Base-by-base conservation (phyloP, 92 coral and sea anemone species). In the Palythoa grandiflora region DNA sequence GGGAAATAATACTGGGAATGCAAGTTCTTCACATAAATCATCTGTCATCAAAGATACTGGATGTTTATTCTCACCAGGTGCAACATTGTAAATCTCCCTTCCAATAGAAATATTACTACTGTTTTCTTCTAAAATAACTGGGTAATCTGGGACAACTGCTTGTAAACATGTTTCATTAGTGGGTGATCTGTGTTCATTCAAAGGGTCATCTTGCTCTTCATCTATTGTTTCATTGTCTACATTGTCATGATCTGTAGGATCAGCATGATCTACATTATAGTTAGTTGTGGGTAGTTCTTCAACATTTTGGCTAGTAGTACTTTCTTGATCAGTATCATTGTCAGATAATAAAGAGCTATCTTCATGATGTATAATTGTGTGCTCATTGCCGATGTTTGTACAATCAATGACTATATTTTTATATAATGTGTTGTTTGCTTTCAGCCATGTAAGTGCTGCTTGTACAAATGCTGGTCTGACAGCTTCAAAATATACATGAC, bases 261-360 rank as follows among this genome's bases (percentile, higher is more conserved):
- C 83, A 48, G 83, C 83, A 78, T 78, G 54, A 78, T 78, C 83
- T 78, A 78, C 83, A 78, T 78, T 78, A 78, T 78, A 38, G 83
- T 78, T 50, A 78, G 83, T 78, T 78, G 83, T 78, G 83, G 83
- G 83, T 78, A 78, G 83, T 78, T 78, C 83, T 78, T 78, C 83
- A 78, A 78, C 54, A 78, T 78, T 78, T 78, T 78, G 83, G 83
- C 83, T 78, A 78, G 83, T 78, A 78, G 83, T 78, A 78, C 83
- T 78, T 78, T 78, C 83, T 78, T 50, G 83, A 48, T 78, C 83
- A 78, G 83, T 78, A 78, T 78, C 68, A 78, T 78, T 78, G 53
- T 78, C 59, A 78, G 83, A 78, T 78, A 78, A 78, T 78, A 78
- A 50, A 60, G 83, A 78, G 15, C 83, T 78, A 78, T 78, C 83